Base-by-base conservation (phyloP, 2,888 invertebrate genomes). In the Mythimna vitellina region DNA sequence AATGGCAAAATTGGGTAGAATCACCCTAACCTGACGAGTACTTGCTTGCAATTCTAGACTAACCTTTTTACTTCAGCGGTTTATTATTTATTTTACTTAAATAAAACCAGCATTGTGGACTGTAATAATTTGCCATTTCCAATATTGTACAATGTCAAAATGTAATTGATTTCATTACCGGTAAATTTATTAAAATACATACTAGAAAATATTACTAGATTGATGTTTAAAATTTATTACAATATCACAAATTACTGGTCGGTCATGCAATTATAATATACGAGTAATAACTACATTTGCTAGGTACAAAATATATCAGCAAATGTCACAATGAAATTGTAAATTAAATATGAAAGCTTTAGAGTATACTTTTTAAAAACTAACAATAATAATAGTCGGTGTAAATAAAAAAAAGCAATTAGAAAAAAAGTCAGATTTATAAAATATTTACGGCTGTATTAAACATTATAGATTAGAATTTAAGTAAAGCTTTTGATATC, bases 241-340 rank as follows among this genome's bases (percentile, higher is more conserved):
- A 65, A 53, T 53, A 53, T 46, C 12, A 73, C 25, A 74, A 74
- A 60, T 73, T 29, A 46, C 46, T 66, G 5, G 25, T 73, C 49
- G 51, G 66, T 49, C 75, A 73, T 67, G 66, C 46, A 73, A 60
- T 73, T 38, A 73, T 74, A 65, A 60, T 46, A 73, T 8, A 54
- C 14, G 60, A 54, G 29, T 74, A 66, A 60, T 49, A 60, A 66
- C 22, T 53, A 35, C 46, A 60, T 60, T 46, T 20, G n/a, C 58
- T 14, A 12, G 14, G 14, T 42, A 53, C 42, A 60, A 57, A 72
- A 46, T 54, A 62, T 72, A 54, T 35, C 35, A 62, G 38, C 25
- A 49, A 46, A 61, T n/a, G 17, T 20, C n/a, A 17, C 53, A 69
- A 35, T 71, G 14, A 9, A 64, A 63, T 56, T 56, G 38, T 51